phyloP scores from a whole-genome alignment of 2,113 vertebrate species.

The Cygnus buccinator region DNA sequence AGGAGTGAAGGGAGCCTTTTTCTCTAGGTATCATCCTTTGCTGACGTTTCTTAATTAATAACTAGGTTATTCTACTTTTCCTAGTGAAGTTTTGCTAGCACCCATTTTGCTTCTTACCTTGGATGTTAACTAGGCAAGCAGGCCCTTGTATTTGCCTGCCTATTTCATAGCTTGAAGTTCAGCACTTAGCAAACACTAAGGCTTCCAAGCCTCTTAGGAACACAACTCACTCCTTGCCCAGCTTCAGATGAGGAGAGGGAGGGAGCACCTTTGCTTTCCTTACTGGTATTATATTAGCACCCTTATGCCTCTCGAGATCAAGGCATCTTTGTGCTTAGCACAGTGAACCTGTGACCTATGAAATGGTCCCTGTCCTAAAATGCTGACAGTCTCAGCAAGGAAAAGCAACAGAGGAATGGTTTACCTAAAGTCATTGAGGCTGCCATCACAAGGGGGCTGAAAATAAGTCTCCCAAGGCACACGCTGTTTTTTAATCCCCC shows the following conservation, averaged over 20 bases:
- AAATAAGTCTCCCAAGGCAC: background rate
- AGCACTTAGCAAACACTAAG: background rate
- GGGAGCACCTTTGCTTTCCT: background rate
- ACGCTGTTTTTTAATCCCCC: background rate
- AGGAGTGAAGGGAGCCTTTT: background rate
- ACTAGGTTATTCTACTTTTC: background rate
- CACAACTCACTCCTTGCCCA: background rate
- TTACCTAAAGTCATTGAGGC: background rate
- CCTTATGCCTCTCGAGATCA: background rate
- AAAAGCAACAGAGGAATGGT: background rate
- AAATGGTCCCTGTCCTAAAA: rapidly evolving
- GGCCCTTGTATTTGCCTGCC: background rate
- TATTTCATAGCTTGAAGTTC: conserved; percentile 15
- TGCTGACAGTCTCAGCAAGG: background rate
- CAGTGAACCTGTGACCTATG: background rate
- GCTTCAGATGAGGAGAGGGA: background rate
- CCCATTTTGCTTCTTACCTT: background rate
- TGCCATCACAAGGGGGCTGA: background rate
- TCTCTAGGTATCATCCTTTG: conserved; percentile 23
- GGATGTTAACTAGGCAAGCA: conserved; percentile 21
- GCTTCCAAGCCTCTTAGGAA: background rate
- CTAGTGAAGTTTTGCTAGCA: background rate
- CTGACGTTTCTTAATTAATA: conserved; percentile 30
- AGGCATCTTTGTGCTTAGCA: background rate
- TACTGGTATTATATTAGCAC: background rate